Conservation (phyloP, 2,113 vertebrate species). For the Pseudorasbora parva region DNA sequence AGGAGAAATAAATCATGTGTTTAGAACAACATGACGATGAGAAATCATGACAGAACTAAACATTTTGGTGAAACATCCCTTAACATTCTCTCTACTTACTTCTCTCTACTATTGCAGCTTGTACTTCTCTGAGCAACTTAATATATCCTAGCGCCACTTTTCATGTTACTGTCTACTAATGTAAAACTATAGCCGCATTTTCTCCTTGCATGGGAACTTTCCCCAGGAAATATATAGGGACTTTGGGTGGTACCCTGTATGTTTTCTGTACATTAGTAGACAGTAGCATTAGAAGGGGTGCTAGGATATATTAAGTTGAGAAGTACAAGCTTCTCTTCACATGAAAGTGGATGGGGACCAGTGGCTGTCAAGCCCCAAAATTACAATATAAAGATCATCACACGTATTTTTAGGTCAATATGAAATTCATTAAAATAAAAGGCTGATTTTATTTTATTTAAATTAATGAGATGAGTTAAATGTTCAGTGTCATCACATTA, state of each 20-base stretch:
- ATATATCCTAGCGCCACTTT: background rate
- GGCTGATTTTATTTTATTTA: background rate
- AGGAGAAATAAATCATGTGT: no score
- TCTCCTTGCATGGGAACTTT: no score
- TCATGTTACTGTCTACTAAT: background rate
- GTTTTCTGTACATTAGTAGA: no score
- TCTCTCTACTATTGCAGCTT: no score
- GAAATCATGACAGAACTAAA: no score
- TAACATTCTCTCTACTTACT: no score
- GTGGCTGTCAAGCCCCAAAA: background rate
- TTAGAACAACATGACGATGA: no score
- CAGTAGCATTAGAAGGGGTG: background rate
- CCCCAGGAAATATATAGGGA: no score
- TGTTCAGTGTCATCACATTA: no score
- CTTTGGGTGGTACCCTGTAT: no score
- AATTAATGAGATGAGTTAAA: background rate
- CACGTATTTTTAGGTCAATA: background rate
- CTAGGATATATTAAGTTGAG: background rate
- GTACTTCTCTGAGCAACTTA: background rate
- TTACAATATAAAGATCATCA: background rate
- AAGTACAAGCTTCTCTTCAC: background rate
- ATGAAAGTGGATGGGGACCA: background rate
- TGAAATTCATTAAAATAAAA: background rate
- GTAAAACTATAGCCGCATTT: no score
- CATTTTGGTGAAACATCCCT: no score